These are phyloP conservation scores for Leucoraja ocellata DNA, from an alignment of 2,797 vertebrate genomes.

Conservation along the genomic window DNA sequence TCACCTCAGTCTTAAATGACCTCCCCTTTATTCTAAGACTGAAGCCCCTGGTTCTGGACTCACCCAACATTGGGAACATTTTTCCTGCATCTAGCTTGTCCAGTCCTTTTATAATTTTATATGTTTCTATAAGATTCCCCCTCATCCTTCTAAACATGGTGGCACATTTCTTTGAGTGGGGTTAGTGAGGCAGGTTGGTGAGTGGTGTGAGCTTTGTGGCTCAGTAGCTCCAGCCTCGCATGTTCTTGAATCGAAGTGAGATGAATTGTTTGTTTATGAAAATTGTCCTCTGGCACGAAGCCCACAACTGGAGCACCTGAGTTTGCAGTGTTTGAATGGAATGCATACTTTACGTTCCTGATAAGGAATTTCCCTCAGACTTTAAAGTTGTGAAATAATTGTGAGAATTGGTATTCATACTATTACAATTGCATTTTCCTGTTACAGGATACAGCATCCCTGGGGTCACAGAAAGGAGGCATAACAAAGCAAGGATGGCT, in stretches of 20 bases:
- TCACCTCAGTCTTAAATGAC: too few relatives aligned
- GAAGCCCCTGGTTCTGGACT: too few relatives aligned
- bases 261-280: background rate
- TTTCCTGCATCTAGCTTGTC: too few relatives aligned
- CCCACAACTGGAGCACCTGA: too few relatives aligned
- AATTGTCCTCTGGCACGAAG: background rate
- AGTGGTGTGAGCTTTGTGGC: background rate
- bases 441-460: constrained; percentile 80
- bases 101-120: too few relatives aligned
- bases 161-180: too few relatives aligned
- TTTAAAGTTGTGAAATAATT: constrained; percentile 12
- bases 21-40: too few relatives aligned
- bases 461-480: constrained; percentile 89
- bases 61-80: too few relatives aligned
- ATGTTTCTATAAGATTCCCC: too few relatives aligned
- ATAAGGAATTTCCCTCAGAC: background rate
- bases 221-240: background rate
- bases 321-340: background rate
- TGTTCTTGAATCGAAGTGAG: background rate
- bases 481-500: constrained; percentile 96
- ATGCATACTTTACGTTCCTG: background rate
- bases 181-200: background rate
- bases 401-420: too few relatives aligned
- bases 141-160: too few relatives aligned
- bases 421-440: constrained; percentile 32